Percentiles rank a stretch among this genome's conserved stretches.
phyloP scores from a whole-genome alignment of 2,797 vertebrate genomes.

The Squalus acanthias region DNA sequence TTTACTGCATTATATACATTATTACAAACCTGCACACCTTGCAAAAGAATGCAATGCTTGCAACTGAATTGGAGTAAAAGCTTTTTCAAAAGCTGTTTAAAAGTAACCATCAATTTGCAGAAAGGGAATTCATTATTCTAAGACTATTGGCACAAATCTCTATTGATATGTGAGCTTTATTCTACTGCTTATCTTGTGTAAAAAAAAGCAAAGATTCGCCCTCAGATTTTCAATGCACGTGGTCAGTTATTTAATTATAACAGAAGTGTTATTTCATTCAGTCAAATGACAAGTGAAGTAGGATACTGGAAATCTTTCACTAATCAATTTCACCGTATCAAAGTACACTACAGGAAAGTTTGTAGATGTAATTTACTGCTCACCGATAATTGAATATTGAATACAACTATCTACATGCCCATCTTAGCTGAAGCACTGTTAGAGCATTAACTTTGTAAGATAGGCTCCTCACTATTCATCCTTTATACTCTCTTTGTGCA shows the following conservation, averaged over 20 bases:
- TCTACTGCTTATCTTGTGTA: background rate
- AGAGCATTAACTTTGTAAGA: background rate
- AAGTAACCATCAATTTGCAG: background rate
- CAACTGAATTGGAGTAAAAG: background rate
- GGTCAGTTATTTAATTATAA: background rate
- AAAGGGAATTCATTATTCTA: background rate
- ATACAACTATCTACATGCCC: background rate
- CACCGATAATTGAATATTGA: background rate
- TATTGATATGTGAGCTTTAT: background rate
- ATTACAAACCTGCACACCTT: background rate
- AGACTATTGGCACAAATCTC: background rate
- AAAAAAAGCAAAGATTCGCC: slow-evolving; percentile 14
- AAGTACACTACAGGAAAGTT: background rate
- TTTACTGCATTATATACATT: background rate
- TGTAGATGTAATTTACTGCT: background rate
- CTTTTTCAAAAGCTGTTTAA: background rate
- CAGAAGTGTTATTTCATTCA: background rate
- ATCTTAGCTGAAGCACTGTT: background rate
- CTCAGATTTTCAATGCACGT: background rate
- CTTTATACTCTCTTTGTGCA: background rate
- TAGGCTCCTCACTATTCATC: background rate
- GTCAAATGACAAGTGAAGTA: background rate
- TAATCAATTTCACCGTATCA: background rate
- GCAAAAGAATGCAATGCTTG: background rate
- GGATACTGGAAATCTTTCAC: background rate